A percentile compares a stretch with the other conserved stretches of the same genome.
Conservation (phyloP, 1,140 invertebrate species). For the Eumaeus atala region DNA sequence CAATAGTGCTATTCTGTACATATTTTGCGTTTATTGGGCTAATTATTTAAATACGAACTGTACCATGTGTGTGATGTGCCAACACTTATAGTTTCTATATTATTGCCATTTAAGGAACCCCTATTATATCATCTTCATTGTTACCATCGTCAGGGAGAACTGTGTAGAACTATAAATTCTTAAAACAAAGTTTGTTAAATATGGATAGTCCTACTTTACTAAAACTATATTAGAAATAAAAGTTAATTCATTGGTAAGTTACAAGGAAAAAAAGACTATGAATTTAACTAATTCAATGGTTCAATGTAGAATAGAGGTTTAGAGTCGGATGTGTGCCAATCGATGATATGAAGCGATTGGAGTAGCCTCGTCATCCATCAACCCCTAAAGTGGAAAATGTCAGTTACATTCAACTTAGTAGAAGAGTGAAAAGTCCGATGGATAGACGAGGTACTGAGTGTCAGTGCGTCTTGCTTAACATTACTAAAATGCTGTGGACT, state of each 20-base stretch:
- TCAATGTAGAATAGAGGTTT: constrained; percentile 49
- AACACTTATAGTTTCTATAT: too few relatives aligned
- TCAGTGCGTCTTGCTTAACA: constrained; percentile 31
- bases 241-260: constrained; percentile 67
- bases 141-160: too few relatives aligned
- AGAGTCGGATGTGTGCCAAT: constrained; percentile 48
- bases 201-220: constrained; percentile 34
- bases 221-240: constrained; percentile 44
- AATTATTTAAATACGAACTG: too few relatives aligned
- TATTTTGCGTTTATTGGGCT: too few relatives aligned
- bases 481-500: constrained; percentile 16
- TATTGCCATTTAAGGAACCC: not conserved
- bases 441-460: constrained; percentile 25
- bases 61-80: too few relatives aligned
- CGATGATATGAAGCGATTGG: constrained; percentile 49
- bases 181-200: constrained; percentile 34
- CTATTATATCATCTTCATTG: not conserved
- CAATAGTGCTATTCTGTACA: too few relatives aligned
- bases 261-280: constrained; percentile 60
- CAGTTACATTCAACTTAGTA: too few relatives aligned
- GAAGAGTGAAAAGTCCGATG: constrained; percentile 22
- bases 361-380: constrained; percentile 42
- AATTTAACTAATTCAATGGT: constrained; percentile 54
- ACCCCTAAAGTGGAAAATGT: constrained; percentile 11
- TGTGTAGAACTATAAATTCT: constrained; percentile 2